These are phyloP conservation scores for Pseudoips prasinana DNA, from an alignment of 2,888 invertebrate genomes.

Conservation along the genomic window DNA sequence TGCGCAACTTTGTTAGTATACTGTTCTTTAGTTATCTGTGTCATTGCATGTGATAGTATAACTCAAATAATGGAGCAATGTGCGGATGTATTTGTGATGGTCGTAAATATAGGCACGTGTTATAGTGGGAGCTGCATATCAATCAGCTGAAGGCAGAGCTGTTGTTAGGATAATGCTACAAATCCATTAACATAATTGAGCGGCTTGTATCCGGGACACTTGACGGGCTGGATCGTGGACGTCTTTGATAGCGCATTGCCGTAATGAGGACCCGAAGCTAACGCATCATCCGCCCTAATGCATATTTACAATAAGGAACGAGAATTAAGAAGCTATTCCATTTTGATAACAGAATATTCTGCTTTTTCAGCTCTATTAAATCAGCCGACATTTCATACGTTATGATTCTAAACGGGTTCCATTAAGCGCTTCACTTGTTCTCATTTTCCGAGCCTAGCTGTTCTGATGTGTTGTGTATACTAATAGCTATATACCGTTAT, in stretches of 20 bases:
- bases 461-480: too few relatives aligned
- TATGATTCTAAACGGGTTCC: too few relatives aligned
- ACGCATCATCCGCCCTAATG: conserved; percentile 59
- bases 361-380: conserved; percentile 52
- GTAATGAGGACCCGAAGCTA: conserved; percentile 64
- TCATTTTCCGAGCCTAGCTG: too few relatives aligned
- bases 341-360: conserved; percentile 43
- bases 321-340: conserved; percentile 40
- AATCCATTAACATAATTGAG: conserved; percentile 78
- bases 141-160: conserved; percentile 56
- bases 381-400: too few relatives aligned
- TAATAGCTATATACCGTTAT: too few relatives aligned
- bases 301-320: conserved; percentile 65
- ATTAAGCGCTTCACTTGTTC: too few relatives aligned
- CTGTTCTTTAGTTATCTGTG: conserved; percentile 13
- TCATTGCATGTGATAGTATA: conserved; percentile 25
- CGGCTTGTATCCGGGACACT: conserved; percentile 69
- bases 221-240: conserved; percentile 60
- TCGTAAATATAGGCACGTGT: conserved; percentile 39
- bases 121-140: conserved; percentile 47
- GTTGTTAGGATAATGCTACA: conserved; percentile 58
- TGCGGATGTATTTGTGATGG: conserved; percentile 25
- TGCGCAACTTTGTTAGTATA: too few relatives aligned
- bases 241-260: conserved; percentile 68
- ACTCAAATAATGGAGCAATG: conserved; percentile 28